Evolutionary conservation across 1,140 invertebrate species (phyloP).

Genomic region (Panulirus ornatus): DNA sequence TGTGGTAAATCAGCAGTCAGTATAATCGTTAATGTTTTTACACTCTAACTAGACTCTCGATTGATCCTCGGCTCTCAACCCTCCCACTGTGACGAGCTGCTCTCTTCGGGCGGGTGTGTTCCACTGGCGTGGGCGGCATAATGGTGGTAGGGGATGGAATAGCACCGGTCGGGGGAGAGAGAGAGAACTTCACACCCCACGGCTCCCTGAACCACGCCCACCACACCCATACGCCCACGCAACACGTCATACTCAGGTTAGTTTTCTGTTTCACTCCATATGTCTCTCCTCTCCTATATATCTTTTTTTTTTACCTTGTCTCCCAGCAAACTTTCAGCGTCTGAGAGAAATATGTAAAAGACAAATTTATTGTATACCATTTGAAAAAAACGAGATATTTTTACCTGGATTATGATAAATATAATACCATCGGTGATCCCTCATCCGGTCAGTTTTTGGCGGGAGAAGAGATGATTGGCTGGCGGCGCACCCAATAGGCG

Average conservation of each 20-base stretch:
- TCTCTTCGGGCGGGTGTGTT: not conserved
- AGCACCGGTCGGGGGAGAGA: not conserved
- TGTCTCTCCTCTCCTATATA: no score
- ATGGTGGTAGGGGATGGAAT: not conserved
- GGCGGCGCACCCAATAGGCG: not conserved
- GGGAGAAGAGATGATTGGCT: not conserved
- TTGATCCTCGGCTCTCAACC: not conserved
- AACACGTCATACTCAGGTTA: not conserved
- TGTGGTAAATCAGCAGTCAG: not conserved
- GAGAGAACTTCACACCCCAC: not conserved
- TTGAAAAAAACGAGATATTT: no score
- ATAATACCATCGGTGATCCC: not conserved
- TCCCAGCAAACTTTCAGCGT: no score
- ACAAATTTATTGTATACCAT: no score
- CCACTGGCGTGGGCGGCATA: not conserved
- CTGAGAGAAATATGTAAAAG: no score
- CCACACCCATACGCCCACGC: not conserved
- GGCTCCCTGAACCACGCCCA: not conserved
- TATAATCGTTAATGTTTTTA: no score
- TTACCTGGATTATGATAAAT: no score
- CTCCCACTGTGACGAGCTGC: no score
- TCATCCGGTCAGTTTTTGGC: constrained; percentile 6
- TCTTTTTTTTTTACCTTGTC: no score
- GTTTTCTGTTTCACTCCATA: no score
- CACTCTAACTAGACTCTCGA: no score